Evolutionary conservation across 2,113 vertebrate species (phyloP), one percentile per base, ranked within the genome.

Genomic region (Saccopteryx bilineata): DNA sequence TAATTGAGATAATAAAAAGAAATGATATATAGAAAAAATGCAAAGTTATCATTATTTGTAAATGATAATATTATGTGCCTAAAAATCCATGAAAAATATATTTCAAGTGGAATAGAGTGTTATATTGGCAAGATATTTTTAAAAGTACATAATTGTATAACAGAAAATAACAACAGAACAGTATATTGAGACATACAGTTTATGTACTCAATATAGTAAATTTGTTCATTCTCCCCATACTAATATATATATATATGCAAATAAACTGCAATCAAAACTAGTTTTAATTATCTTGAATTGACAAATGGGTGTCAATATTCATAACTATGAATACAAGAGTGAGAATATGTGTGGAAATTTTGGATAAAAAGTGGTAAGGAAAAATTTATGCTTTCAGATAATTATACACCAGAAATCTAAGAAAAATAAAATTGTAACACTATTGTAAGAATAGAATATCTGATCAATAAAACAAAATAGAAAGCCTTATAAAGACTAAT

Each of bases 391-490:
- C 3, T 90, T 9, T 48, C 19, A 88, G 50, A 61, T 88, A 75
- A 50, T 69, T 13, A 74, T 56, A 78, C 7, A 71, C 46, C 3
- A 85, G 31, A 85, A 83, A 79, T 83, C 33, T 68, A 69, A 84
- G 14, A 61, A 87, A 95, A 84, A 83, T 78, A 88, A 94, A 75
- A n/a, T 69, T 75, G 1, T 80, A 69, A 83, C 17, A 89, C 8
- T 69, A 66, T 46, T 81, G 2, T 75, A 91, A 60, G 15, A 75
- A 17, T 80, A 83, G 24, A 66, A 6, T 66, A 46, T 56, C 54
- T 75, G 21, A 75, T 74, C 21, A 96, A 76, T n/a, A 85, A 52
- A 75, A 89, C 28, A 87, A 18, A 78, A 5, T 61, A 80, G 24
- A 80, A 81, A 81, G 23, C 9, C n/a, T 69, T 10, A 87, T 60